Evolutionary conservation across 2,113 vertebrate species (phyloP), one percentile per base, ranked within the genome.

Genomic region (Pseudorasbora parva): DNA sequence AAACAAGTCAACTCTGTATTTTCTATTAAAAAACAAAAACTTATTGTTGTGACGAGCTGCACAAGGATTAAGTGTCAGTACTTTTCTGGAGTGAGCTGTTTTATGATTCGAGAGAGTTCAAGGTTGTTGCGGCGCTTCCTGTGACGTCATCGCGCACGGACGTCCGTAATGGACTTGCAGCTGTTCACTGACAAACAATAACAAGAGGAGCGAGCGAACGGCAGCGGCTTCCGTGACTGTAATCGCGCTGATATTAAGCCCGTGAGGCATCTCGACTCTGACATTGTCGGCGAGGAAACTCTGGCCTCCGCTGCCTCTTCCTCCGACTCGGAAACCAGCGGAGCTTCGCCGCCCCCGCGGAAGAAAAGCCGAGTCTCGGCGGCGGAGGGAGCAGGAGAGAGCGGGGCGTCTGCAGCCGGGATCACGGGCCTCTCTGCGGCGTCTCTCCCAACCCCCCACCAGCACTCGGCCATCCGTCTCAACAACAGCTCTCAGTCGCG

Each of bases 281-380:
- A 95, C 93, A 94, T 90, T 88, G 90, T 90, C 88, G 88, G 94
- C 82, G 86, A 92, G 91, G 91, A 95, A 95, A 96, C 91, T 93
- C 92, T 92, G 93, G 92, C 91, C 93, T 94, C 93, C 91, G 94
- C 93, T 91, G 92, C 93, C 93, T 95, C 92, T 92, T 95, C 95
- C 87, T 92, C 87, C 93, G 93, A 94, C 93, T 95, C 93, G 91
- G 94, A 94, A 93, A 92, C 88, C 92, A 92, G 92, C 91, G 93
- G 93, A 93, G 92, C 92, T 91, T 95, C 94, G 92, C 95, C 92
- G 94, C 94, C 91, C 90, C 92, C 86, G 94, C 95, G 92, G 92
- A 96, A 95, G 93, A 95, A 94, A 92, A 93, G 90, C 93, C 94
- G 94, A 94, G 92, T 90, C 86, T 92, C 94, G 95, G 93, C 93